Evolutionary conservation across 2,888 invertebrate species (phyloP), one percentile per base, ranked within the genome.

Genomic region (Leptopilina syphax): DNA sequence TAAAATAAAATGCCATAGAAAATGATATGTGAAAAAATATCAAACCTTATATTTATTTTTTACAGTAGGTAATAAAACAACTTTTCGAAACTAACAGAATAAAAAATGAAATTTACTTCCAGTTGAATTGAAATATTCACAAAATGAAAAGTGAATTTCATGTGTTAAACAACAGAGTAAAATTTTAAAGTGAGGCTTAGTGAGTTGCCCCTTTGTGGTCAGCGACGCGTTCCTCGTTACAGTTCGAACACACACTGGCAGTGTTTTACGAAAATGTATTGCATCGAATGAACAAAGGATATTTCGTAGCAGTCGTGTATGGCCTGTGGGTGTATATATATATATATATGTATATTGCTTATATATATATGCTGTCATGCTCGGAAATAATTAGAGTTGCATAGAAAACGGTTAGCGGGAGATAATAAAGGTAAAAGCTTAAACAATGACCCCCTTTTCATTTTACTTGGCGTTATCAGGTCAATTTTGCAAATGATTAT

Each of bases 201-300:
- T 34, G 18, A 18, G 8, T 8, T 50, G 50, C 50, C 6, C 54
- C 57, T 24, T 73, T 73, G 57, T 73, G 73, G 73, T 34, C 34
- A 57, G n/a, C 54, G 73, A 73, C 34, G 27, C 73, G 73, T 54
- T 34, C 54, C 73, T 73, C n/a, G 73, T 73, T 73, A 9, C 54
- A 57, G 73, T 73, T 73, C 57, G 73, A 73, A 73, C 73, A 34
- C 73, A 34, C 10, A 27, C n/a, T 8, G 44, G n/a, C 34, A 27
- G 54, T 27, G 57, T 50, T 73, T 73, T n/a, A 57, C 34, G 57
- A 73, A 73, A 73, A 57, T 57, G n/a, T 57, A 73, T 73, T n/a
- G 73, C 73, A 73, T 73, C 73, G 57, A 27, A 8, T 73, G 73
- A 34, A 73, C 73, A 73, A 73, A 73, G 73, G 73, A 41, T 57